phyloP scores from a whole-genome alignment of 2,113 vertebrate species.

The Melanocharis versteri region DNA sequence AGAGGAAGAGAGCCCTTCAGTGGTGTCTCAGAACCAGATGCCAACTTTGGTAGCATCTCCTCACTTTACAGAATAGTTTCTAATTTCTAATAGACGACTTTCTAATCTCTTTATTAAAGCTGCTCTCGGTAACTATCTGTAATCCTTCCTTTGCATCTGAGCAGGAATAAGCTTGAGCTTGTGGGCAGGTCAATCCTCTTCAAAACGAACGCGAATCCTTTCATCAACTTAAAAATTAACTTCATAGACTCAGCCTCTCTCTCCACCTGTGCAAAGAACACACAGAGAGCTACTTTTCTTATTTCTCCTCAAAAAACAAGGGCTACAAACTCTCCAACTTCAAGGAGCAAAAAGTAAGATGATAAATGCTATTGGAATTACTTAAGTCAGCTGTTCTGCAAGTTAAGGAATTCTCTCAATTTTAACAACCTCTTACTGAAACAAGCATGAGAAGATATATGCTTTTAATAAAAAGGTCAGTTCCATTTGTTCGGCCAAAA shows the following conservation, averaged over 20 bases:
- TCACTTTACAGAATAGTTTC: not conserved
- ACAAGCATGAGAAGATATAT: not conserved
- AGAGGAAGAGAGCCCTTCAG: not conserved
- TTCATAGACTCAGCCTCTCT: not conserved
- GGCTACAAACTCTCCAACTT: not conserved
- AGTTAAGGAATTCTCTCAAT: not conserved
- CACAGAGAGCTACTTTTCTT: not conserved
- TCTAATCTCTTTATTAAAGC: not conserved
- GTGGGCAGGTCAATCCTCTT: not conserved
- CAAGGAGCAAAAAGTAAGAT: not conserved
- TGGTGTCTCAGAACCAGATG: too few species aligned
- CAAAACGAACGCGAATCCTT: not conserved
- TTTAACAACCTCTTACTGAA: not conserved
- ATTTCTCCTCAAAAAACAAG: not conserved
- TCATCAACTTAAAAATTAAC: not conserved
- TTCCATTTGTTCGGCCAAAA: constrained; percentile 21
- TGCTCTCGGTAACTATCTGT: not conserved
- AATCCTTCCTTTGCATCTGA: not conserved
- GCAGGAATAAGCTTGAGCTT: not conserved
- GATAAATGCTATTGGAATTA: not conserved
- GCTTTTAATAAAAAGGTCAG: constrained; percentile 8
- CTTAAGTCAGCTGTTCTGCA: not conserved
- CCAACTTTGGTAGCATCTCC: not conserved
- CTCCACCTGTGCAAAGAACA: not conserved
- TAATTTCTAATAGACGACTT: not conserved